phyloP scores from a whole-genome alignment of 2,113 vertebrate species.

The Vireo altiloquus region DNA sequence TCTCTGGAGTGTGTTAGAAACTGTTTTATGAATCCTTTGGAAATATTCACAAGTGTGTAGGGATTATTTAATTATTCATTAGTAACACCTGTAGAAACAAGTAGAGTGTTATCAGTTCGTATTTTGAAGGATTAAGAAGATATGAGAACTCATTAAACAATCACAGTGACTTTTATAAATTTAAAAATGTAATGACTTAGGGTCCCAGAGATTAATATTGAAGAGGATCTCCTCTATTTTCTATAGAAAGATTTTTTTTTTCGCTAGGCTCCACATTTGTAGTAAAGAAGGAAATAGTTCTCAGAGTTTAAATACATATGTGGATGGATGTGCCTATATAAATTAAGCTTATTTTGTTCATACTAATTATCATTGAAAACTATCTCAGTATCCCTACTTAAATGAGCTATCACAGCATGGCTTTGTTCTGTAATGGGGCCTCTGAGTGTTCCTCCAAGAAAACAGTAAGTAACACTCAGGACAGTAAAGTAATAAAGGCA shows the following conservation, averaged over 20 bases:
- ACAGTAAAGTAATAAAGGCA: background rate
- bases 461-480: background rate
- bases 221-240: background rate
- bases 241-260: background rate
- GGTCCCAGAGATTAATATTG: background rate
- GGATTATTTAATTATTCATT: background rate
- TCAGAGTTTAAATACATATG: background rate
- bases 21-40: background rate
- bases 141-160: background rate
- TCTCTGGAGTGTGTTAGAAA: background rate
- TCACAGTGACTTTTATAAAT: background rate
- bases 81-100: background rate
- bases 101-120: fast-evolving
- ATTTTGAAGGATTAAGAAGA: background rate
- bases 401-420: background rate
- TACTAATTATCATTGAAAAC: background rate
- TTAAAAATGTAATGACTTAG: background rate
- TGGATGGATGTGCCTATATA: background rate
- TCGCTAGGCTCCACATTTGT: background rate
- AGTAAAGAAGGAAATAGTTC: background rate
- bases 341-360: background rate
- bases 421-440: background rate
- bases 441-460: background rate
- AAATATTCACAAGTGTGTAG: background rate
- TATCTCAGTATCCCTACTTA: background rate